Percentiles rank a stretch among this genome's conserved stretches.
Conservation (phyloP, 2,888 invertebrate species). For the Melinopterus prodromus region DNA sequence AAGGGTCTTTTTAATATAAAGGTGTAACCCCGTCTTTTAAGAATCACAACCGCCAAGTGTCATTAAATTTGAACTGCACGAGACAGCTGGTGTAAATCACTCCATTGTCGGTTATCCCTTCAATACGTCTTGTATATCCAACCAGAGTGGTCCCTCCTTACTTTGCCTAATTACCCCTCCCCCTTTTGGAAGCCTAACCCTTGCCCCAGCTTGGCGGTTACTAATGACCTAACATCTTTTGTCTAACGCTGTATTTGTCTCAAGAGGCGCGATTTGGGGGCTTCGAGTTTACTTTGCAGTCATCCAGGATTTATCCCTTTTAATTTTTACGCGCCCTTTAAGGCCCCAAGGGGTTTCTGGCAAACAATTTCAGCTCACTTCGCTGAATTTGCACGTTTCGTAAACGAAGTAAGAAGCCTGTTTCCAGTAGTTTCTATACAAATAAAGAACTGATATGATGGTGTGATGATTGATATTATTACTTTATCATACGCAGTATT, state of each 20-base stretch:
- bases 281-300: background rate
- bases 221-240: conserved; percentile 21
- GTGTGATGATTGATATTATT: too few relatives aligned
- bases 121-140: conserved; percentile 23
- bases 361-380: background rate
- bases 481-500: too few relatives aligned
- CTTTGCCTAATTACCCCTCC: conserved; percentile 18
- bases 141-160: conserved; percentile 9
- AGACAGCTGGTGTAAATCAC: conserved; percentile 23
- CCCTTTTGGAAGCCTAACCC: conserved; percentile 18
- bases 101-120: conserved; percentile 24
- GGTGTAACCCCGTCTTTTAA: background rate
- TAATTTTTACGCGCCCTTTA: background rate
- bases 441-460: too few relatives aligned
- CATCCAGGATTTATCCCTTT: background rate
- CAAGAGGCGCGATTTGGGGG: background rate
- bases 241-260: conserved; percentile 8
- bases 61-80: conserved; percentile 19
- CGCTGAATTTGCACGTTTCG: background rate
- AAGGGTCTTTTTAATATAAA: background rate
- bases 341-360: background rate
- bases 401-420: background rate
- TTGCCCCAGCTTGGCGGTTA: conserved; percentile 16
- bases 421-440: background rate
- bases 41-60: conserved; percentile 11